phyloP scores from a whole-genome alignment of 2,113 vertebrate genomes.

The Lonchura striata region DNA sequence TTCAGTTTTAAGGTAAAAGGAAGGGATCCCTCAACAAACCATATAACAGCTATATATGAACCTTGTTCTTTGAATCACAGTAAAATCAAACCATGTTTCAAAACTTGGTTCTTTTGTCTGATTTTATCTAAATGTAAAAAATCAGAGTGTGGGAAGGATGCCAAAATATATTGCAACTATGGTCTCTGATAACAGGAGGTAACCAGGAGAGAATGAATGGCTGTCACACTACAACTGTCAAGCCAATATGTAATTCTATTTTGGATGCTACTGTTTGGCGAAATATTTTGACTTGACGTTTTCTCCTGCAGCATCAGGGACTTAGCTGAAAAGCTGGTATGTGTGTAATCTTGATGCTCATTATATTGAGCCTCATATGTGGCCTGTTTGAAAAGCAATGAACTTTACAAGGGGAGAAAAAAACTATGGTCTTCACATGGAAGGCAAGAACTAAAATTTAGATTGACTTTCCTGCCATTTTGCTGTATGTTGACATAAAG shows the following conservation, averaged over 20 bases:
- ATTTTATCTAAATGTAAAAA: background rate
- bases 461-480: background rate
- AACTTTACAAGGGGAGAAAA: background rate
- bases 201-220: background rate
- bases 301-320: background rate
- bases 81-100: background rate
- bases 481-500: background rate
- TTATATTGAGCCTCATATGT: background rate
- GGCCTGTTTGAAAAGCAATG: background rate
- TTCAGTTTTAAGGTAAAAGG: background rate
- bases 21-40: background rate
- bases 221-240: background rate
- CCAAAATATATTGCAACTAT: background rate
- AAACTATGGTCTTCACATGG: background rate
- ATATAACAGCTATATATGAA: background rate
- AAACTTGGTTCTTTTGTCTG: background rate
- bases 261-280: background rate
- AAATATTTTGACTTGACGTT: background rate
- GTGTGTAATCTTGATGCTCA: background rate
- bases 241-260: background rate
- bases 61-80: background rate
- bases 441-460: background rate
- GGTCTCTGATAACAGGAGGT: background rate
- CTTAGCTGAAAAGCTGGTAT: background rate
- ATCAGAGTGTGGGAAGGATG: background rate